Evolutionary conservation across 2,797 vertebrate species (phyloP), one percentile per base, ranked within the genome.

Genomic region (Nannoperca obscura): DNA sequence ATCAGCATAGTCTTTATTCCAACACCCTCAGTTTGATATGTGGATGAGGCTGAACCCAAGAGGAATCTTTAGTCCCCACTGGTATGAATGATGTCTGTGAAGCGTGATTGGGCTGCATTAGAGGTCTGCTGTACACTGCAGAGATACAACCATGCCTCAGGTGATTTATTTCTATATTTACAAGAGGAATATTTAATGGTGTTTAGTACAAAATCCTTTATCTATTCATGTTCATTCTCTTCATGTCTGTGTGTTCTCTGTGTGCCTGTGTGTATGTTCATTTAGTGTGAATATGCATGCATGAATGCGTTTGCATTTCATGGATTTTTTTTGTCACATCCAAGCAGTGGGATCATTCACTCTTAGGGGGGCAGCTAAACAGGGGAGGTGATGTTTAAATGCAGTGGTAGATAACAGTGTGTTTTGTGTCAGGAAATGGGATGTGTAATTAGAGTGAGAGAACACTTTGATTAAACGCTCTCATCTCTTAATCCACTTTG

Each of bases 401-500:
- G 76, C 69, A 82, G 52, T 81, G 71, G 90, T 80, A 86, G 89
- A 92, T 89, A 90, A 86, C 84, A 63, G 80, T 90, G 83, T 76
- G 81, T 80, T 80, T 88, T 88, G 81, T 91, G 87, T 88, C 85
- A 88, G 89, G 83, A 92, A 90, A 92, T 93, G 92, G 84, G 88
- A 92, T 91, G 88, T 92, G 91, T 93, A 94, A 94, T 94, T 94
- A 93, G 89, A 90, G 80, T 53, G 88, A 88, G 86, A 86, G 81
- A 92, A 92, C 88, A 88, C 90, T 93, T 93, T 94, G 91, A 93
- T 95, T 92, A 94, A 95, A 92, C 74, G 55, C 90, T 92, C 91
- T 92, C 91, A 93, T 95, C 91, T 94, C 84, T 86, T 95, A 94
- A 95, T 95, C 93, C 93, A 94, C 93, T 95, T 94, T 94, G 88